Base-by-base conservation (phyloP, 2,113 vertebrate genomes). In the Tetraodon nigroviridis region DNA sequence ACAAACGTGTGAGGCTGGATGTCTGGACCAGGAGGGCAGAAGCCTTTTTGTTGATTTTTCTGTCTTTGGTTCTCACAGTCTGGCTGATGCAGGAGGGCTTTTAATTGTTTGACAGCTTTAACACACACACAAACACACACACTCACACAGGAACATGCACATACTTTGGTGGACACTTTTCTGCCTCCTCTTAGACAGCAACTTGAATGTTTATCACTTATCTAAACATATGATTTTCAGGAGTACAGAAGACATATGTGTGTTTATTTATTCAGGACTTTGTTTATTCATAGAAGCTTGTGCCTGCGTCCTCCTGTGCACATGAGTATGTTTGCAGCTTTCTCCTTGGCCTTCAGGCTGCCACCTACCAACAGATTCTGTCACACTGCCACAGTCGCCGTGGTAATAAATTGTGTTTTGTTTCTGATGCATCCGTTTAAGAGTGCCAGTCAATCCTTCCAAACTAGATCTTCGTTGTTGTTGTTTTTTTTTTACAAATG, bases 401-500 rank as follows among this genome's bases (percentile, higher is more conserved):
- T 41, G 37, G 56, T 51, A 68, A 48, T 16, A 47, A 21, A 41
- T 50, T 3, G 18, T 46, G 49, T 83, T 84, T 84, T 76, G 72
- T 50, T 64, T 51, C 44, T 58, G 59, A 84, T 82, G 77, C 73
- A 69, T 85, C 79, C n/a, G n/a, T n/a, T n/a, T n/a, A n/a, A n/a
- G n/a, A n/a, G n/a, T n/a, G n/a, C n/a, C n/a, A n/a, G n/a, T n/a
- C n/a, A n/a, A n/a, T n/a, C n/a, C n/a, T n/a, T n/a, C n/a, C n/a
- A n/a, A n/a, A n/a, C n/a, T n/a, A n/a, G n/a, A n/a, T n/a, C n/a
- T n/a, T n/a, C n/a, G n/a, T n/a, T n/a, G n/a, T n/a, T n/a, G n/a
- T n/a, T n/a, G n/a, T n/a, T n/a, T n/a, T n/a, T n/a, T n/a, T n/a
- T n/a, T n/a, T n/a, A n/a, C 2, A 12, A 45, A 22, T 2, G 41